Conservation (phyloP, 2,797 vertebrate genomes). For the Lagocephalus sceleratus region DNA sequence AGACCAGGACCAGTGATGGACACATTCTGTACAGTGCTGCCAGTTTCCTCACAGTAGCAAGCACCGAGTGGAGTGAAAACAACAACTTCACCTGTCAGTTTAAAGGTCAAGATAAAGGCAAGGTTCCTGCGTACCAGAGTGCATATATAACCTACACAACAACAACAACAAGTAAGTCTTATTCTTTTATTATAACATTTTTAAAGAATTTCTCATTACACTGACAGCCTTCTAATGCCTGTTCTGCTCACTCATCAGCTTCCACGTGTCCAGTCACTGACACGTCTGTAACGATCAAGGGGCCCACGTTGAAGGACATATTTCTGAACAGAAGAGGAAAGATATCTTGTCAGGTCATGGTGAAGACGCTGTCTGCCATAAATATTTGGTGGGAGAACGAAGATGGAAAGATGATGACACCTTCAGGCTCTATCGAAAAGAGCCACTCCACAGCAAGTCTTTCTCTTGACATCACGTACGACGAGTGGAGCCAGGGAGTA, state of each 20-base stretch:
- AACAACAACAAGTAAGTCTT: no score
- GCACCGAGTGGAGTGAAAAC: background rate
- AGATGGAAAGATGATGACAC: fast-evolving
- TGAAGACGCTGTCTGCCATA: fast-evolving
- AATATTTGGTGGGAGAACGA: background rate
- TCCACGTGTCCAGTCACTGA: fast-evolving
- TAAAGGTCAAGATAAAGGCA: background rate
- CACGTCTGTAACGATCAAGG: background rate
- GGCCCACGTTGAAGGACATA: slow-evolving; percentile 43
- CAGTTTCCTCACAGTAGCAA: background rate
- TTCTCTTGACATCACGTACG: slow-evolving; percentile 24
- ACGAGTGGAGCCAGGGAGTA: slow-evolving; percentile 44
- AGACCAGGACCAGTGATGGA: background rate
- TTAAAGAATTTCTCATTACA: no score
- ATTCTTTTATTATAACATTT: no score
- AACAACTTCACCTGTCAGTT: background rate
- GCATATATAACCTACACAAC: no score
- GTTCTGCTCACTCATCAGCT: background rate
- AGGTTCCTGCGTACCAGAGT: no score
- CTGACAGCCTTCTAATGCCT: no score
- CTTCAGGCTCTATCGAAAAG: fast-evolving
- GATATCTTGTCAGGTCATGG: slow-evolving; percentile 27
- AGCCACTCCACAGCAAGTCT: fast-evolving
- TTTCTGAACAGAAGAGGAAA: background rate
- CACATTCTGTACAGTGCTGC: background rate